A percentile compares a stretch with the other conserved stretches of the same genome.
Conservation (phyloP, 2,888 invertebrate genomes). For the Prostheceraeus crozeri region DNA sequence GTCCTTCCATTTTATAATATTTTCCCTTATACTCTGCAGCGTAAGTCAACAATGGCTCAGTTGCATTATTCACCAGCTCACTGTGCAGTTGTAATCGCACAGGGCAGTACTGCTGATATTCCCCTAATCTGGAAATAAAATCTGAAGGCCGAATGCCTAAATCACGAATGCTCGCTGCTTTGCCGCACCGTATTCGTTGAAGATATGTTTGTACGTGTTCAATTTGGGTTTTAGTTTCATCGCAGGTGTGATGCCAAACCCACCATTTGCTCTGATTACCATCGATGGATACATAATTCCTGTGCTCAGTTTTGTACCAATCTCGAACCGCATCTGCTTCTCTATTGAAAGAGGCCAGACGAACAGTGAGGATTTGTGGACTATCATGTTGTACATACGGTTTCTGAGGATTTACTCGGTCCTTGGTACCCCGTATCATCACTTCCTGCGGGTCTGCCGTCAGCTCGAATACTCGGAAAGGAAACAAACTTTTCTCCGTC, state of each 20-base stretch:
- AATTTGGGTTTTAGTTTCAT: constrained; percentile 48
- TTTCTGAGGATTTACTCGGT: constrained; percentile 47
- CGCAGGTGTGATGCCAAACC: constrained; percentile 51
- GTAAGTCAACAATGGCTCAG: constrained; percentile 46
- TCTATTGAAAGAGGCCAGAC: constrained; percentile 47
- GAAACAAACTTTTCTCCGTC: constrained; percentile 52
- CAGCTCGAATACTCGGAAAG: constrained; percentile 53
- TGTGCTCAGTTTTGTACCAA: constrained; percentile 52
- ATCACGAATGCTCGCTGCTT: constrained; percentile 53
- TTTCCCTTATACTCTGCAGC: constrained; percentile 57
- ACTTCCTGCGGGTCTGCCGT: constrained; percentile 50
- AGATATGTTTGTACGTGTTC: constrained; percentile 53
- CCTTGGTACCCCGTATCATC: constrained; percentile 51
- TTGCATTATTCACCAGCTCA: constrained; percentile 54
- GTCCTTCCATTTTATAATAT: constrained; percentile 54
- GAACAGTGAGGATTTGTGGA: constrained; percentile 51
- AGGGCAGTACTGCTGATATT: constrained; percentile 55
- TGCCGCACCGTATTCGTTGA: constrained; percentile 49
- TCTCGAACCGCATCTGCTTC: constrained; percentile 45
- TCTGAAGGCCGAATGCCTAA: constrained; percentile 56
- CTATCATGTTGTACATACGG: constrained; percentile 52
- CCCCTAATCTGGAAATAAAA: constrained; percentile 52
- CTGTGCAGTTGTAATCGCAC: constrained; percentile 51
- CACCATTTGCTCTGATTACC: constrained; percentile 55
- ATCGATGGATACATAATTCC: constrained; percentile 47